Evolutionary conservation across 2,113 vertebrate genomes (phyloP).

Genomic region (Orientallactaga bullata): DNA sequence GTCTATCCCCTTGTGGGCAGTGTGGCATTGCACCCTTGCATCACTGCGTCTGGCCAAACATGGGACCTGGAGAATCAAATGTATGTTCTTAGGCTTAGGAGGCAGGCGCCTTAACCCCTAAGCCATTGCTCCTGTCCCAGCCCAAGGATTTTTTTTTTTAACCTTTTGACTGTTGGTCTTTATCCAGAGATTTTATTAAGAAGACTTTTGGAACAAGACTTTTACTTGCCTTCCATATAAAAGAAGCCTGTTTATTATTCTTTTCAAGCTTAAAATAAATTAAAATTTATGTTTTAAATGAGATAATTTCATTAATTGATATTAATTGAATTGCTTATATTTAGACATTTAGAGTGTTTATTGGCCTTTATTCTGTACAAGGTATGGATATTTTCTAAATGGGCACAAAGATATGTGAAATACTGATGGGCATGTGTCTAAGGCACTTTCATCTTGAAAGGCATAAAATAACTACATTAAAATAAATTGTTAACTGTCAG

Average conservation of each 20-base stretch:
- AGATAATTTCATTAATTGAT: slow-evolving; percentile 10
- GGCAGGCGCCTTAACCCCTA: too few species aligned
- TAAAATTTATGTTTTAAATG: slow-evolving; percentile 47
- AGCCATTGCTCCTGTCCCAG: too few species aligned
- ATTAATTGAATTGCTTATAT: slow-evolving; percentile 28
- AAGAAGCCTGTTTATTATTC: slow-evolving; percentile 55
- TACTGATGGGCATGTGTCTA: not conserved
- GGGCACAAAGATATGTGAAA: not conserved
- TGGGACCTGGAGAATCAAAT: too few species aligned
- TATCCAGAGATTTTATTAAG: slow-evolving; percentile 61
- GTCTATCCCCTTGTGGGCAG: too few species aligned
- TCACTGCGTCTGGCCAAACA: too few species aligned
- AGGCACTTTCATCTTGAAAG: slow-evolving; percentile 34
- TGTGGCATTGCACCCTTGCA: too few species aligned
- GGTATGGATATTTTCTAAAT: slow-evolving; percentile 35
- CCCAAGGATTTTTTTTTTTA: not conserved
- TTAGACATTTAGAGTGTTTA: slow-evolving; percentile 30
- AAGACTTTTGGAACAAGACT: slow-evolving; percentile 58
- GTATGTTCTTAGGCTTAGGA: too few species aligned
- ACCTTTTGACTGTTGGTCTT: slow-evolving; percentile 43
- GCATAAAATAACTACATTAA: slow-evolving; percentile 21
- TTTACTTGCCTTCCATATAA: slow-evolving; percentile 57
- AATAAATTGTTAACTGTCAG: slow-evolving; percentile 24
- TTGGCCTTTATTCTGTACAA: slow-evolving; percentile 16
- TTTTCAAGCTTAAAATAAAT: slow-evolving; percentile 60